Evolutionary conservation across 2,888 invertebrate species (phyloP).

Genomic region (Callinectes sapidus): DNA sequence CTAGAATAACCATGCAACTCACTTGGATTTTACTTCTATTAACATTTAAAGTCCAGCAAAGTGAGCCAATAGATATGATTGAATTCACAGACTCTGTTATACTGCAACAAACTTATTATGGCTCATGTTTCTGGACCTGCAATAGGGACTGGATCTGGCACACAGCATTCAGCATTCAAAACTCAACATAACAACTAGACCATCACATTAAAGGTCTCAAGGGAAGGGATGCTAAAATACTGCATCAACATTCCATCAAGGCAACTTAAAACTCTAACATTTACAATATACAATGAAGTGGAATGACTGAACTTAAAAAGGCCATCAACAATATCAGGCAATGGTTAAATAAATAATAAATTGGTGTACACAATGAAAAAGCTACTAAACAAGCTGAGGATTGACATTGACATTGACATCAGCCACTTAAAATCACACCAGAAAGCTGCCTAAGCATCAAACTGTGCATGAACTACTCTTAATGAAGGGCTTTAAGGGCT

Average conservation of each 20-base stretch:
- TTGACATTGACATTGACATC: neutral
- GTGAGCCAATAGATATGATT: neutral
- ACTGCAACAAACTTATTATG: neutral
- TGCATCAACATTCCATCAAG: neutral
- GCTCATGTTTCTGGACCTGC: neutral
- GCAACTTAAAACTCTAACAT: neutral
- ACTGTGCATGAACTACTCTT: neutral
- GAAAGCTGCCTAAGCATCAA: neutral
- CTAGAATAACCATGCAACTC: neutral
- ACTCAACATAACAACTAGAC: neutral
- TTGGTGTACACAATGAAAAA: neutral
- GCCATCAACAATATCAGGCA: neutral
- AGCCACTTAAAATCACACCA: neutral
- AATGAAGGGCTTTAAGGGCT: neutral
- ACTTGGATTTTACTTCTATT: neutral
- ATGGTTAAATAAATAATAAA: neutral
- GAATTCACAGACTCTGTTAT: neutral
- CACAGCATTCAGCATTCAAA: neutral
- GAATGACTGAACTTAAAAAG: neutral
- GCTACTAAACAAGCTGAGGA: neutral
- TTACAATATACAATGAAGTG: neutral
- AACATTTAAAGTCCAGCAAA: constrained; percentile 9
- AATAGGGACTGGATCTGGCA: neutral
- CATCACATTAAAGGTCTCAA: constrained; percentile 4
- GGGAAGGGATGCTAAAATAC: neutral